Conservation (phyloP, 2,888 invertebrate species). For the Trichacis sp. region DNA sequence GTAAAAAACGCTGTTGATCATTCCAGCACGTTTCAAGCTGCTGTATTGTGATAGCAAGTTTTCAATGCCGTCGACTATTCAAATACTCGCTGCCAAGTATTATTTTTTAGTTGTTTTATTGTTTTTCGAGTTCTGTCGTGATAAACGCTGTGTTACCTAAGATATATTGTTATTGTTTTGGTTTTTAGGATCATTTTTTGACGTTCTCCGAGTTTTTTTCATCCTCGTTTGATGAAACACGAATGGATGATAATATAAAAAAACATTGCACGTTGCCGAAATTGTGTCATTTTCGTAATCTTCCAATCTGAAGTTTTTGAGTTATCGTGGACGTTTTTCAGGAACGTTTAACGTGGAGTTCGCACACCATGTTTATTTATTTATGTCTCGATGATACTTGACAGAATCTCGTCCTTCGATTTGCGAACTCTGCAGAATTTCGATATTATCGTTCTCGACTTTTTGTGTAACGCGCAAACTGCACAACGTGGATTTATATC, state of each 20-base stretch:
- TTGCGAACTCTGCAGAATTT: not conserved
- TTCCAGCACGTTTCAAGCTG: slow-evolving; percentile 28
- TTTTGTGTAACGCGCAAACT: not conserved
- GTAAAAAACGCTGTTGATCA: slow-evolving; percentile 65
- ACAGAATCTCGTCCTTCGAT: not conserved
- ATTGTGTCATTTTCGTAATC: too few species aligned
- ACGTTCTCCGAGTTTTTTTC: not conserved
- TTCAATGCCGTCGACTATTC: slow-evolving; percentile 33
- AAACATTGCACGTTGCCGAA: too few species aligned
- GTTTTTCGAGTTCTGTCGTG: slow-evolving; percentile 50
- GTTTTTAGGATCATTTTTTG: not conserved
- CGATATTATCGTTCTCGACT: not conserved
- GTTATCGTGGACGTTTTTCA: too few species aligned
- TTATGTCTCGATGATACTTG: too few species aligned
- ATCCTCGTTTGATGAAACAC: too few species aligned
- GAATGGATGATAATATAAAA: too few species aligned
- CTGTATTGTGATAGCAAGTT: slow-evolving; percentile 44
- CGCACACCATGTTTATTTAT: too few species aligned
- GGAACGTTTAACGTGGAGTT: too few species aligned
- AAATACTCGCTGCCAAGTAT: slow-evolving; percentile 52
- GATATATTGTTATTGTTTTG: not conserved
- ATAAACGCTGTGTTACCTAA: not conserved
- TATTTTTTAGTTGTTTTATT: slow-evolving; percentile 39
- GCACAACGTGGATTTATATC: not conserved
- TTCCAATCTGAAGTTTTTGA: too few species aligned